Evolutionary conservation across 2,113 vertebrate genomes (phyloP).

Genomic region (Sander lucioperca): DNA sequence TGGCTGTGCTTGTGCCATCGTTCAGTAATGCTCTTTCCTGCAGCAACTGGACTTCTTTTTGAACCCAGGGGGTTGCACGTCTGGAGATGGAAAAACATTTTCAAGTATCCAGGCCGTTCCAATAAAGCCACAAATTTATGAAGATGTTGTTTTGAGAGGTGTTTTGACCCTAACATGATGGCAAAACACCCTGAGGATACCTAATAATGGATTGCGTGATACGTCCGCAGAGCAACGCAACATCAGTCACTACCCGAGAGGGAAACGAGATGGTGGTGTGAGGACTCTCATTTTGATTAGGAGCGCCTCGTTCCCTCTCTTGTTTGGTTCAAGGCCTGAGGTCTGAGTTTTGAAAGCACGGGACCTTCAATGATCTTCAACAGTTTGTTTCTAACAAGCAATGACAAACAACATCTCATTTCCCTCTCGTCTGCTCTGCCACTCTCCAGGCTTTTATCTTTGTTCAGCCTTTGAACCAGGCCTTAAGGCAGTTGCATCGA

Average conservation of each 20-base stretch:
- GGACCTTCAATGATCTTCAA: conserved; percentile 61
- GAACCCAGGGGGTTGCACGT: conserved; percentile 23
- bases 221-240: neutral
- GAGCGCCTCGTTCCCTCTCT: conserved; percentile 49
- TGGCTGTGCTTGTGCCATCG: neutral
- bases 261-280: conserved; percentile 8
- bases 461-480: conserved; percentile 68
- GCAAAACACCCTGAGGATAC: conserved; percentile 57
- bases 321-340: conserved; percentile 59
- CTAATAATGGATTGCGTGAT: conserved; percentile 57
- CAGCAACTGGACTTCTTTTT: conserved; percentile 10
- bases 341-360: conserved; percentile 55
- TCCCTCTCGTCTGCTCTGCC: neutral
- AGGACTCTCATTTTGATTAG: conserved; percentile 67
- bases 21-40: conserved; percentile 23
- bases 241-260: conserved; percentile 59
- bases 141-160: conserved; percentile 63
- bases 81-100: conserved; percentile 47
- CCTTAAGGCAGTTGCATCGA: conserved; percentile 63
- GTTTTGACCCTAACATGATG: conserved; percentile 59
- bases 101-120: conserved; percentile 23
- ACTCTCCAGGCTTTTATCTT: conserved; percentile 66
- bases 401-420: conserved; percentile 70
- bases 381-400: conserved; percentile 71
- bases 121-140: conserved; percentile 64